Evolutionary conservation across 2,113 vertebrate species (phyloP), one percentile per base, ranked within the genome.

Genomic region (Hemibagrus wyckioides): DNA sequence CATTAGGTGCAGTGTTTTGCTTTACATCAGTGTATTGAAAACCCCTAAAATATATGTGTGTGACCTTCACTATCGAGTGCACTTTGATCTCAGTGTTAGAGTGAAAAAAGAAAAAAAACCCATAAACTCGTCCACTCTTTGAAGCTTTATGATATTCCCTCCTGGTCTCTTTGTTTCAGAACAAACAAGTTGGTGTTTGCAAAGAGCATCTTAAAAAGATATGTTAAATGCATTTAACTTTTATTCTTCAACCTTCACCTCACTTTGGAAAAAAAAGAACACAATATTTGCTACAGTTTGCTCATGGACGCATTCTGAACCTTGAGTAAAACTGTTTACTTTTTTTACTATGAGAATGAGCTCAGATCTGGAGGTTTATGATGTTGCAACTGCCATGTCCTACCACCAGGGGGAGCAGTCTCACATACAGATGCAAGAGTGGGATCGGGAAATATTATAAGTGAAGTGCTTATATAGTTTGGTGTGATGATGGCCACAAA

Each of bases 161-260:
- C 33, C 13, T n/a, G 73, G 73, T 59, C 89, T 80, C 88, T 80
- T 85, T 39, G 88, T 81, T 85, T 86, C 69, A 89, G 80, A 67
- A 87, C 90, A 93, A 94, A 93, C 86, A 90, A 76, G 65, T 41
- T 30, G 7, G 50, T 90, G 81, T 93, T 91, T 92, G 90, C 88
- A 77, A 41, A 90, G 82, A 88, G 79, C 86, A 86, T 92, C 90
- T 94, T 93, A 91, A 91, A 90, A 89, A 89, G 65, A 85, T 57
- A 76, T 36, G n/a, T 91, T 82, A 82, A 80, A 85, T 52, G 65
- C 61, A 80, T 88, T 90, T 88, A 61, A 85, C 88, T 88, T 87
- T 85, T 71, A 86, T 86, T 88, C n/a, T 69, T 83, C 65, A 84
- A 86, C 71, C 89, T 56, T 77, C 48, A 59, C 61, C 83, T 25